These are phyloP conservation scores for Pampusana beccarii DNA, from an alignment of 2,113 vertebrate genomes.

Conservation along the genomic window DNA sequence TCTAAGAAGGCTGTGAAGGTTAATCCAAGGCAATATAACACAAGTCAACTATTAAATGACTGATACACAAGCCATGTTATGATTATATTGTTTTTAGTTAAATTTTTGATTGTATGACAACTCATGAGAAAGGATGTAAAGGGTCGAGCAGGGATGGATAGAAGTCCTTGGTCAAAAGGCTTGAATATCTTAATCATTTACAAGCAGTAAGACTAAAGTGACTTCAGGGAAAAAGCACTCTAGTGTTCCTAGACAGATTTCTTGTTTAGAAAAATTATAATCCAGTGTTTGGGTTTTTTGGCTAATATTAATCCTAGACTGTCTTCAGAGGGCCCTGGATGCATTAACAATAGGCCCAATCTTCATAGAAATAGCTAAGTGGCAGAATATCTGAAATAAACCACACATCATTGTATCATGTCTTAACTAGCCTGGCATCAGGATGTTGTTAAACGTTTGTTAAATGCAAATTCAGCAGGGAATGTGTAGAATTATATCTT, in stretches of 20 bases:
- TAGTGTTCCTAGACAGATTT: neutral
- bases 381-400: neutral
- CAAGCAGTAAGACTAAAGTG: neutral
- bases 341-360: neutral
- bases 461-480: neutral
- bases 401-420: fast-evolving
- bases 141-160: neutral
- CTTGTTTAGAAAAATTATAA: neutral
- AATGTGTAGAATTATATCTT: neutral
- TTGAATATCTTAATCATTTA: neutral
- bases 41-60: neutral
- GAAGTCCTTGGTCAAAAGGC: neutral
- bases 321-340: neutral
- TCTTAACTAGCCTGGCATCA: neutral
- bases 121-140: neutral
- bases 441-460: neutral
- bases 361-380: neutral
- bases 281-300: neutral
- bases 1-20: neutral
- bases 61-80: neutral
- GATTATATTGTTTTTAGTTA: neutral
- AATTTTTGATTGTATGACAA: neutral
- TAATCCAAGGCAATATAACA: neutral
- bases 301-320: neutral
- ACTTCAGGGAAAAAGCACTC: neutral